Conservation (phyloP, 2,888 invertebrate species). For the Tenthredo mesomela region DNA sequence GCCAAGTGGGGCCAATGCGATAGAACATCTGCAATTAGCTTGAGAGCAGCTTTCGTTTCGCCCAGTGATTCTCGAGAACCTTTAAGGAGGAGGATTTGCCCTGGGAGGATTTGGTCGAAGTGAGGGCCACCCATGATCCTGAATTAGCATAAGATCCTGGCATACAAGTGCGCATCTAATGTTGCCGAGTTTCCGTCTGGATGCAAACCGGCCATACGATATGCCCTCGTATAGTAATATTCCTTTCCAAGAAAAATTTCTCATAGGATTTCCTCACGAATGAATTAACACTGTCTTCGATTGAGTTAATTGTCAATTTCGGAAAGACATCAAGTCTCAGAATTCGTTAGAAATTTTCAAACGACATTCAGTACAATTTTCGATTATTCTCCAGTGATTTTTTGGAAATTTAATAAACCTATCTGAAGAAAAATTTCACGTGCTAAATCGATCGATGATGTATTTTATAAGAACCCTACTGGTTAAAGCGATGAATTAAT, state of each 20-base stretch:
- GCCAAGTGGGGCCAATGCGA: not conserved
- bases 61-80: constrained; percentile 36
- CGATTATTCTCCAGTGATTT: not conserved
- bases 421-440: not conserved
- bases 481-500: not conserved
- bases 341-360: not conserved
- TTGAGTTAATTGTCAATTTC: not conserved
- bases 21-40: constrained; percentile 44
- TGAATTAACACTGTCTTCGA: too few relatives aligned
- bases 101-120: constrained; percentile 36
- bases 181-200: not conserved
- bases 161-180: not conserved
- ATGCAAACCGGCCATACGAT: not conserved
- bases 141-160: constrained; percentile 67
- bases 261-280: too few relatives aligned
- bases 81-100: constrained; percentile 39
- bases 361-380: not conserved
- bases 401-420: not conserved
- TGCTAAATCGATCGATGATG: not conserved
- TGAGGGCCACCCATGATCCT: constrained; percentile 64
- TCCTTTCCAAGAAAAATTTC: not conserved
- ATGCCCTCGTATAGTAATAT: too few relatives aligned
- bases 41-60: constrained; percentile 50
- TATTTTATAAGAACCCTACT: not conserved
- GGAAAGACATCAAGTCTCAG: not conserved